Percentiles rank a stretch among this genome's conserved stretches.
Conservation (phyloP, 1,140 invertebrate genomes). For the Nasonia longicornis region DNA sequence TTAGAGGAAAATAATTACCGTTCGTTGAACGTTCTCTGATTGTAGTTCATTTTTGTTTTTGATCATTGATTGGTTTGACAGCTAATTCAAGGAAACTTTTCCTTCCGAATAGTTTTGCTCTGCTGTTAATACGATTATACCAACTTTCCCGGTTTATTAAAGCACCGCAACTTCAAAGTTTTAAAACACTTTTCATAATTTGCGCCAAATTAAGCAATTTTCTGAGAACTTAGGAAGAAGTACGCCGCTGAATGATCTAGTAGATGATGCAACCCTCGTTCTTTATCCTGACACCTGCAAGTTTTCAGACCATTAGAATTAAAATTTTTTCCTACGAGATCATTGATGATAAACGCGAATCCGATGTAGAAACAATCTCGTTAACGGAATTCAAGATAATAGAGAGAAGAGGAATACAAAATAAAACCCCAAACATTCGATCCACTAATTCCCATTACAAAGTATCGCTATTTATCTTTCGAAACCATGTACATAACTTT, state of each 20-base stretch:
- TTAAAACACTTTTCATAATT: slow-evolving; percentile 27
- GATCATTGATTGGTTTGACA: background rate
- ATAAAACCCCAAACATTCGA: background rate
- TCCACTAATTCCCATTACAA: background rate
- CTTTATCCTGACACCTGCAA: too few relatives aligned
- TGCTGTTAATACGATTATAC: background rate
- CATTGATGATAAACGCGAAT: too few relatives aligned
- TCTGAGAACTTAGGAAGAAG: background rate
- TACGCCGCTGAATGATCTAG: too few relatives aligned
- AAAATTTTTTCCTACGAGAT: too few relatives aligned
- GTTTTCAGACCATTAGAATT: too few relatives aligned
- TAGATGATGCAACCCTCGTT: too few relatives aligned
- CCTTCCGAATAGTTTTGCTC: background rate
- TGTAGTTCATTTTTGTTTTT: background rate
- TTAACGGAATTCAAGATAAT: too few relatives aligned
- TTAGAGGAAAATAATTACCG: too few relatives aligned
- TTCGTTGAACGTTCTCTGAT: background rate
- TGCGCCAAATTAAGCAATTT: slow-evolving; percentile 10
- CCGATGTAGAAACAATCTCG: too few relatives aligned
- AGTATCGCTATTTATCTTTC: background rate
- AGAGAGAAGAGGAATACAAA: too few relatives aligned
- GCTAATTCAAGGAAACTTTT: background rate
- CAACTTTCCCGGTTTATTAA: slow-evolving; percentile 14
- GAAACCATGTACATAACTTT: background rate
- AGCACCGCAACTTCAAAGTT: background rate